Percentiles rank a stretch among this genome's conserved stretches.
These are phyloP conservation scores for Enteromius trimaculatus DNA, from an alignment of 2,797 vertebrate species.

Conservation along the genomic window DNA sequence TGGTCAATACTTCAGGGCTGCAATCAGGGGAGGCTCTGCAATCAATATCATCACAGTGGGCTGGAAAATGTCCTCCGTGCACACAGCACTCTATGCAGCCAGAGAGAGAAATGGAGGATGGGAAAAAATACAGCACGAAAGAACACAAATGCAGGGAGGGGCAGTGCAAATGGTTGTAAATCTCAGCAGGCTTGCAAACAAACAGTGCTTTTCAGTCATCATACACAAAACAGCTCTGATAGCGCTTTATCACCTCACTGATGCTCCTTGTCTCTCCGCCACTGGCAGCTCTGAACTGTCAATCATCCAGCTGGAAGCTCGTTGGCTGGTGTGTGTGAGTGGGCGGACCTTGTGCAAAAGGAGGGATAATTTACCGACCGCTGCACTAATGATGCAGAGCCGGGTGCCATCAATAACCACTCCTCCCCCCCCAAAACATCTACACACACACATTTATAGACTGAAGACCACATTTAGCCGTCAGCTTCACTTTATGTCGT, in stretches of 20 bases:
- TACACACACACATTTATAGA: slow-evolving; percentile 10
- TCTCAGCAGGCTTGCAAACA: slow-evolving; percentile 54
- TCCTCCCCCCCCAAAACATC: slow-evolving; percentile 55
- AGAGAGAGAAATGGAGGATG: slow-evolving; percentile 51
- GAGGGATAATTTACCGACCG: slow-evolving; percentile 71
- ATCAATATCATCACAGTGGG: slow-evolving; percentile 80
- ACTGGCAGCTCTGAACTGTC: slow-evolving; percentile 28
- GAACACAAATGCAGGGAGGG: slow-evolving; percentile 57
- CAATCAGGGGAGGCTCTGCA: slow-evolving; percentile 64
- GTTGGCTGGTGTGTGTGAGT: slow-evolving; percentile 3
- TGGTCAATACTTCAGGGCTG: slow-evolving; percentile 67
- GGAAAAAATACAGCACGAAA: slow-evolving; percentile 54
- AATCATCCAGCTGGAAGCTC: slow-evolving; percentile 28
- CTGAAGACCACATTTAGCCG: slow-evolving; percentile 46
- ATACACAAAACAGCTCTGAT: slow-evolving; percentile 27
- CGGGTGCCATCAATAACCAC: slow-evolving; percentile 74
- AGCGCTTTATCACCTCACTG: slow-evolving; percentile 20
- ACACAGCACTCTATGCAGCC: slow-evolving; percentile 63
- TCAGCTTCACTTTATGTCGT: slow-evolving; percentile 41
- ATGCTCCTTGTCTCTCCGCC: background rate
- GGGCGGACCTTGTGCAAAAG: slow-evolving; percentile 12
- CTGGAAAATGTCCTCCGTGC: slow-evolving; percentile 76
- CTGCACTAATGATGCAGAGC: slow-evolving; percentile 73
- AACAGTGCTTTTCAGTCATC: slow-evolving; percentile 54
- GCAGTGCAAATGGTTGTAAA: slow-evolving; percentile 56